Evolutionary conservation across 2,888 invertebrate genomes (phyloP), one percentile per base, ranked within the genome.

Genomic region (Dendrolimus pini): DNA sequence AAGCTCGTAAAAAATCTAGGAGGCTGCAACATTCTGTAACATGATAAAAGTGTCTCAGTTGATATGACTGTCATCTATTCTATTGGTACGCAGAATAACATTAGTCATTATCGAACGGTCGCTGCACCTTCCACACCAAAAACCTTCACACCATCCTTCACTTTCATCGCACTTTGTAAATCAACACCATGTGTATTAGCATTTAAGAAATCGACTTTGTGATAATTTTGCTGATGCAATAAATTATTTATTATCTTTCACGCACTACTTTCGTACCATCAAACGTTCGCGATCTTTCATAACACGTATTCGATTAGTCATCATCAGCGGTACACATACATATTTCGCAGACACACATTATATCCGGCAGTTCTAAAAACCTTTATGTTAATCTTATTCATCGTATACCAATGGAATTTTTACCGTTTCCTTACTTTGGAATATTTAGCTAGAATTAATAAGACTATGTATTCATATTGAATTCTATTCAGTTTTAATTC

Each of bases 261-360:
- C 55, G 55, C 54, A 63, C 60, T 57, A 60, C 61, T 56, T 60
- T 58, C 62, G 60, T 67, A 64, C 58, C 56, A 61, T 57, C 53
- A 56, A 62, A 58, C 54, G 61, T 58, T 56, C 58, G 56, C 64
- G 57, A 62, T 70, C 65, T 71, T 62, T 68, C 62, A 66, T 64
- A 68, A 70, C 61, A 56, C 52, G 52, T 56, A 56, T 41, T 12
- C 41, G 41, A 66, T 71, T 68, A 70, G 65, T 70, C 68, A 71
- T 62, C 61, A 61, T 53, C 62, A 63, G 57, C 59, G 54, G 60
- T 61, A 63, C 62, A 64, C 65, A 71, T 71, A 63, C 62, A 68
- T 62, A 68, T 62, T 68, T 65, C 66, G 56, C 52, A 59, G 68
- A 67, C 62, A 65, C 62, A 60, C 67, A 60, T 55, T 65, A 62